Evolutionary conservation across 2,113 vertebrate species (phyloP).

Genomic region (Zapornia atra): DNA sequence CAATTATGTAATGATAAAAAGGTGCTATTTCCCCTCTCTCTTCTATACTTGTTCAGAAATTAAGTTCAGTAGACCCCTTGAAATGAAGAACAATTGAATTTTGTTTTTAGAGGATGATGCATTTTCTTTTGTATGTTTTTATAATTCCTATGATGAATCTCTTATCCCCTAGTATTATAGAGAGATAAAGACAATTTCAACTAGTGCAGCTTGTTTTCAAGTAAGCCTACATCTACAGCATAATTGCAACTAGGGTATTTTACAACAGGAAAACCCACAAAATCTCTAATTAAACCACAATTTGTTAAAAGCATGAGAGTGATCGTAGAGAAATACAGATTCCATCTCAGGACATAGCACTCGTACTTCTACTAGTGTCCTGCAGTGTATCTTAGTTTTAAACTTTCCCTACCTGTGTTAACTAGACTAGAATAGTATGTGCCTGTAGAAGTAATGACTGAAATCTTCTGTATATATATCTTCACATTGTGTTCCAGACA

Average conservation of each 20-base stretch:
- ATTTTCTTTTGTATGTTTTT: not conserved
- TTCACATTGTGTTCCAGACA: not conserved
- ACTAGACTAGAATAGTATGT: not conserved
- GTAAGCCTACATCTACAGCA: not conserved
- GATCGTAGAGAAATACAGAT: not conserved
- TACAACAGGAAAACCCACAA: not conserved
- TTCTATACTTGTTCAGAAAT: not conserved
- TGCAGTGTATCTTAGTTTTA: not conserved
- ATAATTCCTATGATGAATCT: not conserved
- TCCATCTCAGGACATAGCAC: not conserved
- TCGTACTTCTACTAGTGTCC: not conserved
- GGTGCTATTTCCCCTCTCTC: not conserved
- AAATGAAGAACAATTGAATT: not conserved
- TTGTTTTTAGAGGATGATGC: not conserved
- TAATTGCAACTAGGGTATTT: not conserved
- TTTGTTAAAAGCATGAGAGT: not conserved
- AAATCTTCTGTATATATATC: not conserved
- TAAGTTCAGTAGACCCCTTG: not conserved
- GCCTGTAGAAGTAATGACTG: not conserved
- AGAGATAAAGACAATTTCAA: not conserved
- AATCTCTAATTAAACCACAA: not conserved
- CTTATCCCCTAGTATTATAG: not conserved
- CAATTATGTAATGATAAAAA: not conserved
- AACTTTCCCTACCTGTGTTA: not conserved
- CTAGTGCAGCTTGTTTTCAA: not conserved